Evolutionary conservation across 1,140 invertebrate genomes (phyloP).

Genomic region (Spodoptera litura): DNA sequence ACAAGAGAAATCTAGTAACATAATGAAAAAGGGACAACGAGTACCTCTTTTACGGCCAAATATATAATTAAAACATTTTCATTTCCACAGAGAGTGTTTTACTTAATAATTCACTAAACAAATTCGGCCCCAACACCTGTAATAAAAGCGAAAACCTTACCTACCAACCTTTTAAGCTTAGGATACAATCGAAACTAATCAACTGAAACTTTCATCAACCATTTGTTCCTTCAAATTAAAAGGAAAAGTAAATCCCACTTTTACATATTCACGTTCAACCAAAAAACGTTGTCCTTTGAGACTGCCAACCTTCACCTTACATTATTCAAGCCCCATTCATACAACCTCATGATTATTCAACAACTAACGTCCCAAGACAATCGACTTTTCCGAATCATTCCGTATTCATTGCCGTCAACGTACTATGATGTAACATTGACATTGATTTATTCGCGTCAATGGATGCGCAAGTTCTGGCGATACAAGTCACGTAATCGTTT

Average conservation of each 20-base stretch:
- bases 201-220: conserved; percentile 15
- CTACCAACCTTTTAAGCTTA: neutral
- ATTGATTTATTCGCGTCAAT: conserved; percentile 46
- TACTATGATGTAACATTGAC: conserved; percentile 38
- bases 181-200: neutral
- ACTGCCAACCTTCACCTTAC: conserved; percentile 41
- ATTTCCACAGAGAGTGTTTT: too few relatives aligned
- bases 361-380: conserved; percentile 5
- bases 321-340: conserved; percentile 46
- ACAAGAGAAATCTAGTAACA: too few relatives aligned
- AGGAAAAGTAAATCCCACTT: conserved; percentile 40
- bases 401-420: conserved; percentile 43
- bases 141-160: neutral
- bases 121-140: neutral
- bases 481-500: conserved; percentile 46
- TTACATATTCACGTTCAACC: conserved; percentile 21
- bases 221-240: conserved; percentile 16
- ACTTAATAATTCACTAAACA: neutral
- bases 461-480: conserved; percentile 28
- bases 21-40: too few relatives aligned
- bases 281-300: conserved; percentile 40
- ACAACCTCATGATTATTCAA: conserved; percentile 40
- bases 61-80: neutral
- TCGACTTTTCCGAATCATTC: conserved; percentile 41
- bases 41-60: too few relatives aligned